These are phyloP conservation scores for Ormyrus pomaceus DNA, from an alignment of 2,888 invertebrate genomes.

Conservation along the genomic window DNA sequence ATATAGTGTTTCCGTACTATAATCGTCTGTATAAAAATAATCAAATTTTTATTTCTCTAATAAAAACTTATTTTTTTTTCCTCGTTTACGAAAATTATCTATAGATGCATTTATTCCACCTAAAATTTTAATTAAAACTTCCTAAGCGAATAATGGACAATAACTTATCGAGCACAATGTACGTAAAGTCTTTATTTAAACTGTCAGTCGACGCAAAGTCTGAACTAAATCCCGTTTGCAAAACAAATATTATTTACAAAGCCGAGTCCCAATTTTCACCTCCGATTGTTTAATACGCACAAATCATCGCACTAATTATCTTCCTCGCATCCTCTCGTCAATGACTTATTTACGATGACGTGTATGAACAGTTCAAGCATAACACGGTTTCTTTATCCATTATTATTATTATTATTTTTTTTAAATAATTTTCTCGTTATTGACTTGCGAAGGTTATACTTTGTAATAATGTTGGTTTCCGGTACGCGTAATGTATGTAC, in stretches of 20 bases:
- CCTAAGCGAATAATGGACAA: not conserved
- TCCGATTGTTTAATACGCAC: slow-evolving; percentile 34
- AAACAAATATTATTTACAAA: not conserved
- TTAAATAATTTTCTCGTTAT: slow-evolving; percentile 18
- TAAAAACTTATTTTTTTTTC: not conserved
- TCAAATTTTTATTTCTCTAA: slow-evolving; percentile 28
- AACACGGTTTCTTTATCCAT: not conserved
- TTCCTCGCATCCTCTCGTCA: not conserved
- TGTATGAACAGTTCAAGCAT: slow-evolving; percentile 30
- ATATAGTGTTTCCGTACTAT: slow-evolving; percentile 31
- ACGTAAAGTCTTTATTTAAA: no score
- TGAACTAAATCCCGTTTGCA: not conserved
- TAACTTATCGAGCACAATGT: not conserved
- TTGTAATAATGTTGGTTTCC: slow-evolving; percentile 1
- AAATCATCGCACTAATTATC: slow-evolving; percentile 20
- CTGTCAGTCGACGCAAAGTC: no score
- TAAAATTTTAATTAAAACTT: not conserved
- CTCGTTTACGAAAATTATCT: not conserved
- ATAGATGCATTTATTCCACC: not conserved
- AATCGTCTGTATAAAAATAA: slow-evolving; percentile 39
- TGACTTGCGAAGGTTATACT: slow-evolving; percentile 36
- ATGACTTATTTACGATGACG: not conserved
- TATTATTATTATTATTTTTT: not conserved
- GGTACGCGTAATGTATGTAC: not conserved
- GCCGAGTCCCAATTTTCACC: not conserved